phyloP scores from a whole-genome alignment of 2,113 vertebrate species.

The Microtus pennsylvanicus region DNA sequence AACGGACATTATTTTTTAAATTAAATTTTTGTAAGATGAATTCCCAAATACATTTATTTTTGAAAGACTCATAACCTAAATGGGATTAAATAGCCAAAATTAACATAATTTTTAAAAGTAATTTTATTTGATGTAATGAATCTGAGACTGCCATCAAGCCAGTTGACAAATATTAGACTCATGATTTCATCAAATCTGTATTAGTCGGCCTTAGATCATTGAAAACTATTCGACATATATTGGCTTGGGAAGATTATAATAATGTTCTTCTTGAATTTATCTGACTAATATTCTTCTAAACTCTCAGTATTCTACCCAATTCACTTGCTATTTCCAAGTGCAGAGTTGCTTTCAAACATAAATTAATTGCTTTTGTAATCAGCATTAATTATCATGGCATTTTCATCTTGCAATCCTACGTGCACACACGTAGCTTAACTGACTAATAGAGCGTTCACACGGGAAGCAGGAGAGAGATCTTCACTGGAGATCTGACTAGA shows the following conservation, averaged over 20 bases:
- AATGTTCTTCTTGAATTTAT: conserved; percentile 51
- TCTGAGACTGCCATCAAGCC: conserved; percentile 1
- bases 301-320: background rate
- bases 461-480: conserved; percentile 23
- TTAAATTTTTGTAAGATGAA: conserved; percentile 52
- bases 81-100: conserved; percentile 66
- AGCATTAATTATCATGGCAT: conserved; percentile 13
- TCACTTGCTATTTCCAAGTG: conserved; percentile 51
- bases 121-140: conserved; percentile 58
- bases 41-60: conserved; percentile 64
- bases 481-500: conserved; percentile 32
- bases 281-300: conserved; percentile 28
- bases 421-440: background rate
- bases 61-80: conserved; percentile 65
- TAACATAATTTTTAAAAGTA: conserved; percentile 52
- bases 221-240: conserved; percentile 44
- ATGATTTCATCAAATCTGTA: conserved; percentile 69
- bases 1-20: conserved; percentile 24
- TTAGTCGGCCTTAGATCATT: conserved; percentile 64
- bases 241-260: conserved; percentile 33
- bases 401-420: conserved; percentile 38
- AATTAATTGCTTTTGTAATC: conserved; percentile 53
- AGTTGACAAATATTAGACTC: conserved; percentile 63
- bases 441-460: conserved; percentile 24
- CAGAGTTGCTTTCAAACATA: conserved; percentile 40